A percentile compares a stretch with the other conserved stretches of the same genome.
phyloP scores from a whole-genome alignment of 1,140 invertebrate species.

The Epicauta chinensis region DNA sequence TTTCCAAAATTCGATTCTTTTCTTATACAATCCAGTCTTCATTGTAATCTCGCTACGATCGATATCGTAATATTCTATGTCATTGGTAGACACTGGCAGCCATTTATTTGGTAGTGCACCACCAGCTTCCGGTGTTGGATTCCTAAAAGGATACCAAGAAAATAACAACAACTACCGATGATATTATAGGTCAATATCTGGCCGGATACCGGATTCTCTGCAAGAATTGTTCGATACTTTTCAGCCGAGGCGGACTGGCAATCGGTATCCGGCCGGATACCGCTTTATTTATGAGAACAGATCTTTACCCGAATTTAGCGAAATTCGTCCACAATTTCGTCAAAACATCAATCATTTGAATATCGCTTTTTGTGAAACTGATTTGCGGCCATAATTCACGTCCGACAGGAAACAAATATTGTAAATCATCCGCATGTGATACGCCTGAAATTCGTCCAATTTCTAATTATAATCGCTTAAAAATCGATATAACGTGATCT shows the following conservation, averaged over 20 bases:
- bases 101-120: conserved; percentile 41
- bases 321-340: conserved; percentile 66
- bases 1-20: conserved; percentile 46
- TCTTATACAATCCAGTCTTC: conserved; percentile 38
- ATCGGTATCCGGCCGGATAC: too few relatives aligned
- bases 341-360: conserved; percentile 47
- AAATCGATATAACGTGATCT: conserved; percentile 14
- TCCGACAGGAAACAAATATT: conserved; percentile 63
- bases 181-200: too few relatives aligned
- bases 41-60: conserved; percentile 38
- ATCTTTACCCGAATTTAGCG: conserved; percentile 59
- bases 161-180: background rate
- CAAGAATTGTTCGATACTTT: too few relatives aligned
- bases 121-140: conserved; percentile 45
- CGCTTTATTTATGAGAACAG: too few relatives aligned
- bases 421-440: conserved; percentile 66
- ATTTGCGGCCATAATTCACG: conserved; percentile 50
- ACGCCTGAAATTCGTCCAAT: conserved; percentile 46
- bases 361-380: conserved; percentile 44
- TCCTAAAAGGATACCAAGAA: conserved; percentile 37
- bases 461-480: background rate
- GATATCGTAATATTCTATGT: conserved; percentile 46
- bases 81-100: conserved; percentile 43
- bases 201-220: too few relatives aligned
- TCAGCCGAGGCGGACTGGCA: too few relatives aligned